Percentiles rank a stretch among this genome's conserved stretches.
phyloP scores from a whole-genome alignment of 1,140 invertebrate species.

The Palaemon carinicauda region DNA sequence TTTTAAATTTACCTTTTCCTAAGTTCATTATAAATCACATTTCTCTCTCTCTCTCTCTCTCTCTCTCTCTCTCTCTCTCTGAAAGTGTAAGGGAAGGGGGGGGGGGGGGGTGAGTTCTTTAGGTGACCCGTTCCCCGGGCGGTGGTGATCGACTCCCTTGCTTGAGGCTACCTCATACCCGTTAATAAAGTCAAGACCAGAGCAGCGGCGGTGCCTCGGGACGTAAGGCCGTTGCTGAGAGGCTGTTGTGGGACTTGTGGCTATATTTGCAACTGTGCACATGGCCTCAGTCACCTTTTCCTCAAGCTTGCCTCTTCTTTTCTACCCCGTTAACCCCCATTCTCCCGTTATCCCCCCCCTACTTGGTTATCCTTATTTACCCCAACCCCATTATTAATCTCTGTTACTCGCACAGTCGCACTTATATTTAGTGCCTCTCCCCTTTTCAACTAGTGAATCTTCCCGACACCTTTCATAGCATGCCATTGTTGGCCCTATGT shows the following conservation, averaged over 20 bases:
- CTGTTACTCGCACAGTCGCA: no score
- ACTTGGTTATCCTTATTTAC: background rate
- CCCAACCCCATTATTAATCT: background rate
- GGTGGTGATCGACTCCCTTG: no score
- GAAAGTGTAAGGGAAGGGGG: no score
- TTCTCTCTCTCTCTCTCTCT: background rate
- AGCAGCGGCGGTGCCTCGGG: background rate
- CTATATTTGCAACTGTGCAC: constrained; percentile 16
- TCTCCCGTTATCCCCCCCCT: background rate
- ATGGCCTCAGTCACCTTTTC: background rate
- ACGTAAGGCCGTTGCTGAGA: background rate
- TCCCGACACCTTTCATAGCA: background rate
- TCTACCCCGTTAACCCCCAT: background rate
- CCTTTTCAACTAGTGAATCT: background rate
- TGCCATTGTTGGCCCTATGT: background rate
- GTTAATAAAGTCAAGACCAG: no score
- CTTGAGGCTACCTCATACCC: no score
- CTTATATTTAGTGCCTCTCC: background rate
- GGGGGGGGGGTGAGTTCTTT: no score
- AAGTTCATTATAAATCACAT: background rate
- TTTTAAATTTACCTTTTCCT: background rate
- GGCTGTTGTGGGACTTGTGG: background rate
- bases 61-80: background rate
- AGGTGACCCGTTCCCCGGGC: no score
- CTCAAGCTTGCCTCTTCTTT: background rate